Percentiles rank a stretch among this genome's conserved stretches.
These are phyloP conservation scores for Leptosomus discolor DNA, from an alignment of 2,113 vertebrate genomes.

Conservation along the genomic window DNA sequence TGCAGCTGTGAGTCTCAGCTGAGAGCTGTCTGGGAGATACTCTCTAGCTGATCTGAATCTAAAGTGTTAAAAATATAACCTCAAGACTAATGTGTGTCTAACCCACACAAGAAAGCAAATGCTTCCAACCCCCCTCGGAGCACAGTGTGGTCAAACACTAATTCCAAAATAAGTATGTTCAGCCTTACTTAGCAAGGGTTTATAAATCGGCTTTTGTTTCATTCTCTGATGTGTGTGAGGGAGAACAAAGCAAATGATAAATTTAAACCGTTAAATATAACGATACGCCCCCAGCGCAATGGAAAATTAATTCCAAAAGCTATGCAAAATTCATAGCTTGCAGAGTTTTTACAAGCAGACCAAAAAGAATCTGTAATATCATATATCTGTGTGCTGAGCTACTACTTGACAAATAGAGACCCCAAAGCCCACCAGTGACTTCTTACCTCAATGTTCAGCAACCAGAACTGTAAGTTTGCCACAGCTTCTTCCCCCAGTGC, in stretches of 20 bases:
- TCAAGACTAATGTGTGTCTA: constrained; percentile 2
- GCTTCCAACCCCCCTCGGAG: neutral
- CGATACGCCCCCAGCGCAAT: neutral
- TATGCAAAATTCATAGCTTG: constrained; percentile 38
- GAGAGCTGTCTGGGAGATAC: neutral
- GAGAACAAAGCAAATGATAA: constrained; percentile 53
- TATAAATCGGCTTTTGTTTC: constrained; percentile 61
- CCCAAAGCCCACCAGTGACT: neutral
- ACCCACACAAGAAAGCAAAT: constrained; percentile 17
- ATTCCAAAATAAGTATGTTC: constrained; percentile 57
- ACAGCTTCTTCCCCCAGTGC: constrained; percentile 95
- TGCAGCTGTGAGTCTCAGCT: neutral
- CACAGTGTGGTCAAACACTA: constrained; percentile 46
- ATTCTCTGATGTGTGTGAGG: neutral
- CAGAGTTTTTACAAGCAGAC: neutral
- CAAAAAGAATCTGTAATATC: neutral
- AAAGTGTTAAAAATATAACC: constrained; percentile 49
- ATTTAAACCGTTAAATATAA: constrained; percentile 54
- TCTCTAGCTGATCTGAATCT: neutral
- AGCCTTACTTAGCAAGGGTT: constrained; percentile 39
- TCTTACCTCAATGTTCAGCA: constrained; percentile 95
- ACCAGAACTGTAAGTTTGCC: constrained; percentile 92
- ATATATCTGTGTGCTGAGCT: neutral
- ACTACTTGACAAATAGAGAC: neutral
- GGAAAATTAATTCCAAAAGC: constrained; percentile 42